phyloP scores from a whole-genome alignment of 1,140 invertebrate species.

The Latrodectus geometricus region DNA sequence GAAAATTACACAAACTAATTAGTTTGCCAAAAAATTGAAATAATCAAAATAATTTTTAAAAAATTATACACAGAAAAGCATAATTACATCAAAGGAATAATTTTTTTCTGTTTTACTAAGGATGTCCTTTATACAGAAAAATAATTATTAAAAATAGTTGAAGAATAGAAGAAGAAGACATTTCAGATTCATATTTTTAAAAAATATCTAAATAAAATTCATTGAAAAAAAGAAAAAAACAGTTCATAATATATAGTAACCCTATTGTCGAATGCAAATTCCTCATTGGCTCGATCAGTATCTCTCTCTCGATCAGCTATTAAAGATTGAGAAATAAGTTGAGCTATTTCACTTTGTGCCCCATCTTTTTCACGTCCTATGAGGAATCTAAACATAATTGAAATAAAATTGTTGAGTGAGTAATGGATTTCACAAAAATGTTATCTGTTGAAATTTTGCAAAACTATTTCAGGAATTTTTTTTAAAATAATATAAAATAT shows the following conservation, averaged over 20 bases:
- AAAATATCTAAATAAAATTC: not conserved
- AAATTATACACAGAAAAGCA: no score
- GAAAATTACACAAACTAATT: no score
- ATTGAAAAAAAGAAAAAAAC: not conserved
- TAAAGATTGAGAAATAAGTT: constrained; percentile 89
- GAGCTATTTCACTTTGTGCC: constrained; percentile 85
- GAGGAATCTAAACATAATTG: constrained; percentile 73
- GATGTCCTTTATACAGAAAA: no score
- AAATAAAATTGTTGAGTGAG: not conserved
- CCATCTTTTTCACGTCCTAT: constrained; percentile 95
- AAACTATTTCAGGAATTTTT: not conserved
- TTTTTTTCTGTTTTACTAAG: no score
- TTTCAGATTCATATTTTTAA: not conserved
- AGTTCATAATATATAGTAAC: constrained; percentile 2
- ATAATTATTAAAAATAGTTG: no score
- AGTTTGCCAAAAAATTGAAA: no score
- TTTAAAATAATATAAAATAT: not conserved
- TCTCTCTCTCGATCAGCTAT: constrained; percentile 83
- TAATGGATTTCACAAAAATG: not conserved
- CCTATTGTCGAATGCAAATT: constrained; percentile 20
- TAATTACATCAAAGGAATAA: no score
- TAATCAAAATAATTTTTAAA: no score
- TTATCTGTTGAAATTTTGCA: not conserved
- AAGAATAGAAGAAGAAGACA: no score
- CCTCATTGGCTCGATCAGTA: constrained; percentile 28